Conservation (phyloP, 2,113 vertebrate genomes). For the Gobio gobio region DNA sequence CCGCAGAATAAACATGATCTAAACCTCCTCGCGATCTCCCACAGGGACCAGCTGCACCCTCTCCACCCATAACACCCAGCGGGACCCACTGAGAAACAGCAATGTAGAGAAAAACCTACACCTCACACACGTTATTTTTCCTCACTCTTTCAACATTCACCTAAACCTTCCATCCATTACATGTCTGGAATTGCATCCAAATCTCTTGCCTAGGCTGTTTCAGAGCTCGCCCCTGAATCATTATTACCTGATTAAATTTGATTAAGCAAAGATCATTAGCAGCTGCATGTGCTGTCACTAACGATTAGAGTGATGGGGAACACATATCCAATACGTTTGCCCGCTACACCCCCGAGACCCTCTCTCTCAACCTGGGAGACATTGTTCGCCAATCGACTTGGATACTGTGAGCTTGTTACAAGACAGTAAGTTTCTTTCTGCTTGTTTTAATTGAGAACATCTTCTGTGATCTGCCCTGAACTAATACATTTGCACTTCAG, state of each 20-base stretch:
- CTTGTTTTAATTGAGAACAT: conserved; percentile 22
- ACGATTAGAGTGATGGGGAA: conserved; percentile 75
- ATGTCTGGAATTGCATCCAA: conserved; percentile 52
- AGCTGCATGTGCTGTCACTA: conserved; percentile 82
- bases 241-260: conserved; percentile 81
- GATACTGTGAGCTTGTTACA: conserved; percentile 48
- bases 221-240: conserved; percentile 73
- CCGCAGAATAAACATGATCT: conserved; percentile 15
- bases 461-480: conserved; percentile 40
- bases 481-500: conserved; percentile 40
- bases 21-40: not conserved
- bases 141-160: not conserved
- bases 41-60: conserved; percentile 44
- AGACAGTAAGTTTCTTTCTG: not conserved
- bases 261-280: conserved; percentile 83
- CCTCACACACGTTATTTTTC: not conserved
- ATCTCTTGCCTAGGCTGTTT: conserved; percentile 20
- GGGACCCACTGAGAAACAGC: not conserved
- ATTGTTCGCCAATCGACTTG: conserved; percentile 69
- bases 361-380: conserved; percentile 66
- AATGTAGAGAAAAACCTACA: not conserved
- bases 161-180: not conserved
- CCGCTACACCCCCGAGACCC: conserved; percentile 59
- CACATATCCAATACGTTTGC: conserved; percentile 67
- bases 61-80: conserved; percentile 22